These are phyloP conservation scores for Mastomys natalensis DNA, from an alignment of 2,113 vertebrate species.

Conservation along the genomic window DNA sequence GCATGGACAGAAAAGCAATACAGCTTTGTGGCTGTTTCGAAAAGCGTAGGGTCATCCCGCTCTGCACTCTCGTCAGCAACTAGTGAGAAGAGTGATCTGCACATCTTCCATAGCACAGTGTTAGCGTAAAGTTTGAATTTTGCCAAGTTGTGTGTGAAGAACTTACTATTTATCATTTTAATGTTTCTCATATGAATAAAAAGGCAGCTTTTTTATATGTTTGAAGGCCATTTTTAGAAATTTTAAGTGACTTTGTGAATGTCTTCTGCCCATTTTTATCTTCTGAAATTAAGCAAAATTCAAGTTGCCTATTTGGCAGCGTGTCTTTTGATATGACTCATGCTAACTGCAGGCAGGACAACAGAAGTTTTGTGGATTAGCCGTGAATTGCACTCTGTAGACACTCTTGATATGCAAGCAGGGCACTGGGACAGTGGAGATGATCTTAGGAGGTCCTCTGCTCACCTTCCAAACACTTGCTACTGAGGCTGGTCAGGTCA, in stretches of 20 bases:
- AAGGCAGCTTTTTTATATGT: neutral
- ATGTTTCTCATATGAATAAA: constrained; percentile 34
- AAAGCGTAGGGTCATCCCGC: neutral
- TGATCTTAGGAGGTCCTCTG: neutral
- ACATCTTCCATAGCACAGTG: neutral
- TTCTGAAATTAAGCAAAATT: neutral
- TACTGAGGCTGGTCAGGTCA: neutral
- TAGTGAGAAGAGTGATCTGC: neutral
- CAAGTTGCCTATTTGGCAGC: constrained; percentile 43
- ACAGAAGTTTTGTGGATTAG: neutral
- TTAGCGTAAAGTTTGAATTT: constrained; percentile 43
- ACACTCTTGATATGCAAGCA: neutral
- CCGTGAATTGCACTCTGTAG: neutral
- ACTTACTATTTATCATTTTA: constrained; percentile 28
- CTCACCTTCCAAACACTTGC: neutral
- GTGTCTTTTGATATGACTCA: constrained; percentile 39
- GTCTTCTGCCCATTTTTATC: neutral
- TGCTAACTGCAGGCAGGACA: neutral
- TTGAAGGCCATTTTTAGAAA: constrained; percentile 32
- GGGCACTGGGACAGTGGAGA: neutral
- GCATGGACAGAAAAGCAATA: neutral
- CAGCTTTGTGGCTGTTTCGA: neutral
- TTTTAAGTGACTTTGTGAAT: neutral
- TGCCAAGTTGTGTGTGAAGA: constrained; percentile 55
- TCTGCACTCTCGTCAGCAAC: neutral